Percentiles rank a stretch among this genome's conserved stretches.
Conservation (phyloP, 2,113 vertebrate species). For the Syrmaticus mikado region DNA sequence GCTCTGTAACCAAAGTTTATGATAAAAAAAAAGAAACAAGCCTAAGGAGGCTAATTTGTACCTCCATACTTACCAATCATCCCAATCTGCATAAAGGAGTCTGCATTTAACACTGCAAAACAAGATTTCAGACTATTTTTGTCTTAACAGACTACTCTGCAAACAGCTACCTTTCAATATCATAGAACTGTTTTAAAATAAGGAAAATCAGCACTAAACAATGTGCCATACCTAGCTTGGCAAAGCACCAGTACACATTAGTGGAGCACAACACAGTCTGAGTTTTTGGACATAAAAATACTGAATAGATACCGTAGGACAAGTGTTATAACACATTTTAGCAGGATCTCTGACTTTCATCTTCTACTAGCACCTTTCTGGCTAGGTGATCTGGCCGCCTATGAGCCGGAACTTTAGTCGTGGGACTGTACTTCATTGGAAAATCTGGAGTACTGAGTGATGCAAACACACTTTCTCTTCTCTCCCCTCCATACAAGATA, state of each 20-base stretch:
- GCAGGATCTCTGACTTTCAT: background rate
- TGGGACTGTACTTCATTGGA: background rate
- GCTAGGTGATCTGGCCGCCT: background rate
- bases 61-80: background rate
- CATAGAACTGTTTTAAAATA: background rate
- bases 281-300: background rate
- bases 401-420: background rate
- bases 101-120: background rate
- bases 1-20: constrained; percentile 28
- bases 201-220: background rate
- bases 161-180: background rate
- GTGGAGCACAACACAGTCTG: background rate
- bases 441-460: background rate
- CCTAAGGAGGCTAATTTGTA: constrained; percentile 18
- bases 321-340: background rate
- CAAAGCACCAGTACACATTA: background rate
- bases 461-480: background rate
- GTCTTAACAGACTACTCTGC: background rate
- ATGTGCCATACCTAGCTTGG: background rate
- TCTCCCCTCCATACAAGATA: background rate
- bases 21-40: constrained; percentile 5
- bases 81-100: background rate
- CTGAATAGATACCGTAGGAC: background rate
- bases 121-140: background rate
- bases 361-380: background rate